A percentile compares a stretch with the other conserved stretches of the same genome.
Evolutionary conservation across 2,113 vertebrate species (phyloP).

Genomic region (Hippocampus barbouri): DNA sequence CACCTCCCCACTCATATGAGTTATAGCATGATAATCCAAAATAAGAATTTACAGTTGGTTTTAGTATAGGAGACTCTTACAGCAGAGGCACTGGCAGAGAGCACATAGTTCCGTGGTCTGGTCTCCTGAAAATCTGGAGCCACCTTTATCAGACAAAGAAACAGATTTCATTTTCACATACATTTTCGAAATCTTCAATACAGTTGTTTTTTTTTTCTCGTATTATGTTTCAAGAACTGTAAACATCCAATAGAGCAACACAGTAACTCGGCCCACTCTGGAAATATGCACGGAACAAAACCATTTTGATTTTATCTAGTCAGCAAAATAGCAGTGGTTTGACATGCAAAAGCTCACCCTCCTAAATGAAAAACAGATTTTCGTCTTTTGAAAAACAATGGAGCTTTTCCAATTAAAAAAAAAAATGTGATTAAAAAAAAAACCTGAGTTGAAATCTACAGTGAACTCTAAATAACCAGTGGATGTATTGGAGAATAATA

Average conservation of each 20-base stretch:
- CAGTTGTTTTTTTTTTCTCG: background rate
- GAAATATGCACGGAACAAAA: background rate
- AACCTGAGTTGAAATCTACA: no score
- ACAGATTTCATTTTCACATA: background rate
- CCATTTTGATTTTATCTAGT: background rate
- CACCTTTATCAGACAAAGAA: constrained; percentile 21
- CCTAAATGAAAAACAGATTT: constrained; percentile 28
- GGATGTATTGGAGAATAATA: no score
- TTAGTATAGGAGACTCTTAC: constrained; percentile 72
- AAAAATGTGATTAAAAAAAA: no score
- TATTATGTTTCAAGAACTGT: background rate
- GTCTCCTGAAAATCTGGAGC: constrained; percentile 96
- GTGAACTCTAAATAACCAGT: no score
- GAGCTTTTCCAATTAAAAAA: background rate
- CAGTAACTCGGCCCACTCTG: background rate
- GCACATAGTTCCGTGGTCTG: constrained; percentile 95
- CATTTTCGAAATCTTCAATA: background rate
- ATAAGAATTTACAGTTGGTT: background rate
- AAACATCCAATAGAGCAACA: background rate
- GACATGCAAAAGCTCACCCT: constrained; percentile 38
- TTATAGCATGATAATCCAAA: background rate
- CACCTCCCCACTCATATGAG: background rate
- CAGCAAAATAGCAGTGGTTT: background rate
- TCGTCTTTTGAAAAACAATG: constrained; percentile 12
- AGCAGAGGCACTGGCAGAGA: constrained; percentile 93